phyloP scores from a whole-genome alignment of 2,113 vertebrate genomes.

The Anthoscopus minutus region DNA sequence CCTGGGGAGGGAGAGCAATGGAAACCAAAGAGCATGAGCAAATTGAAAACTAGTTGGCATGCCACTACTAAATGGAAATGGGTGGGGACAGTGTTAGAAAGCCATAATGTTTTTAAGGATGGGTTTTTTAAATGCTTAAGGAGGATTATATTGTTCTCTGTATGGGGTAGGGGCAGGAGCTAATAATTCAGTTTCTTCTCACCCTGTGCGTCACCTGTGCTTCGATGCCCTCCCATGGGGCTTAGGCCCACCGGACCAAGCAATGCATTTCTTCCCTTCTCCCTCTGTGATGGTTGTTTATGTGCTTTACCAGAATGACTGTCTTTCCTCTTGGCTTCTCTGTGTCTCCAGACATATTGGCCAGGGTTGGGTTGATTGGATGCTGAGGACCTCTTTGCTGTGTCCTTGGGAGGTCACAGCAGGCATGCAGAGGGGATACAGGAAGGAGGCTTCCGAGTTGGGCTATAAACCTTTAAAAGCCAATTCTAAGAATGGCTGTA shows the following conservation, averaged over 20 bases:
- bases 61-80: not conserved
- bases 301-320: not conserved
- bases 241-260: not conserved
- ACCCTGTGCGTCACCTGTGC: not conserved
- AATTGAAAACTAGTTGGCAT: not conserved
- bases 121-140: not conserved
- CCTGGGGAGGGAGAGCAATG: not conserved
- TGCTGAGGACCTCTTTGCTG: not conserved
- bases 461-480: not conserved
- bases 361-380: not conserved
- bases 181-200: not conserved
- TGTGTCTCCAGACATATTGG: not conserved
- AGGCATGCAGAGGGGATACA: not conserved
- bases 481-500: not conserved
- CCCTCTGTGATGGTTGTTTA: not conserved
- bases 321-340: not conserved
- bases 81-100: not conserved
- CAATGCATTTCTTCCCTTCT: not conserved
- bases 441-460: not conserved
- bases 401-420: not conserved
- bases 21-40: not conserved
- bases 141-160: not conserved
- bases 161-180: not conserved
- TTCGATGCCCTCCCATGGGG: not conserved
- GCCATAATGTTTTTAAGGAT: not conserved